Conservation (phyloP, 1,140 invertebrate genomes). For the Diorhabda sublineata region DNA sequence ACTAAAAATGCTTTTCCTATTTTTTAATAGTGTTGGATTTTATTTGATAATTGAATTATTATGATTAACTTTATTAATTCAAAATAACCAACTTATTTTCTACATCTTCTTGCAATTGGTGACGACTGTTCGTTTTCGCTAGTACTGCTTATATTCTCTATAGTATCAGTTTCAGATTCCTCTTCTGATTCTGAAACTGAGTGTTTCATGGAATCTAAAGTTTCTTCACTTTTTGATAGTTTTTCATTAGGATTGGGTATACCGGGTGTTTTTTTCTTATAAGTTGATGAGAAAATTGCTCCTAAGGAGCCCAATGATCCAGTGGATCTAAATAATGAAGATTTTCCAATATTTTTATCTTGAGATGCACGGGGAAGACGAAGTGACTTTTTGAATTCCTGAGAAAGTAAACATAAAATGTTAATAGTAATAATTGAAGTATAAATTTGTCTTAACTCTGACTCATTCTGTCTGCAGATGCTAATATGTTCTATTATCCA, state of each 20-base stretch:
- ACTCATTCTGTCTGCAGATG: too few species aligned
- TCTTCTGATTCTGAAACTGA: slow-evolving; percentile 27
- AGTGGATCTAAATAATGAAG: slow-evolving; percentile 50
- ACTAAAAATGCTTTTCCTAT: too few species aligned
- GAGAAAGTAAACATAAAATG: slow-evolving; percentile 1
- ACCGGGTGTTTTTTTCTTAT: slow-evolving; percentile 32
- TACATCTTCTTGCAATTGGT: slow-evolving; percentile 16
- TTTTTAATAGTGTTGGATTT: too few species aligned
- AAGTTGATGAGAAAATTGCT: slow-evolving; percentile 44
- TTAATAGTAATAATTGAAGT: neutral
- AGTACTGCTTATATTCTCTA: slow-evolving; percentile 14
- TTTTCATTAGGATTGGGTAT: slow-evolving; percentile 28
- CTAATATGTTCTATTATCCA: too few species aligned
- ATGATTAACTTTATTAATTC: too few species aligned
- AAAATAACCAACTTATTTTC: slow-evolving; percentile 3
- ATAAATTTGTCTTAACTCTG: neutral
- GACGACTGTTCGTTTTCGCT: slow-evolving; percentile 23
- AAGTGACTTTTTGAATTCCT: slow-evolving; percentile 60
- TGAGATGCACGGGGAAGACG: slow-evolving; percentile 51
- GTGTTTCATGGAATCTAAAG: slow-evolving; percentile 37
- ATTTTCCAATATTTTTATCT: slow-evolving; percentile 46
- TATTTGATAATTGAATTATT: too few species aligned
- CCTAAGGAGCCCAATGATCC: slow-evolving; percentile 55
- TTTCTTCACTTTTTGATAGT: slow-evolving; percentile 39
- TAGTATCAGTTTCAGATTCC: slow-evolving; percentile 23